Base-by-base conservation (phyloP, 1,140 invertebrate species). In the Condylostylus longicornis region DNA sequence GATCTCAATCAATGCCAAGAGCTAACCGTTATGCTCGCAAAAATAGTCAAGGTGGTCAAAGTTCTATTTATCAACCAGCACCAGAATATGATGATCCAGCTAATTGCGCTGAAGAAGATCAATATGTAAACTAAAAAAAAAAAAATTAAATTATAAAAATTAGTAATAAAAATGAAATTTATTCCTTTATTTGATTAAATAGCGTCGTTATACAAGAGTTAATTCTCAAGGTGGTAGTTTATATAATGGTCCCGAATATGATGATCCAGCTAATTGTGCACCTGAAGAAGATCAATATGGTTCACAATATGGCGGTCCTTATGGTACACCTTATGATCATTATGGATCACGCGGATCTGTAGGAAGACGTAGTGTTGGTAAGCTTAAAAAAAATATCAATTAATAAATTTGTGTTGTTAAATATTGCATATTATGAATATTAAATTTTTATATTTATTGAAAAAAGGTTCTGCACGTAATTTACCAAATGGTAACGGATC, bases 41-140 rank as follows among this genome's bases (percentile, higher is more conserved):
- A 61, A 71, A 70, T 54, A 71, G 69, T 21, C 67, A 70, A 59
- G 74, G 70, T 18, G 69, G 74, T 44, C 73, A 75, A 49, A 75
- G 72, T 42, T 75, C 74, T 38, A 75, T 77, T 56, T 77, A 75
- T 52, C 74, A 72, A n/a, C 74, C 74, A 37, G 74, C 72, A 23
- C 82, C 77, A 19, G 83, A 88, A 65, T 88, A 88, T 59, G 84
- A 89, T 62, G 84, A 89, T 58, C 84, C 84, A 5, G 83, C 83
- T 33, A 88, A 86, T 50, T 86, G 82, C 54, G 81, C 80, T 37
- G 78, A 81, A 40, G 82, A 89, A 55, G 82, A 86, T 58, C 82
- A 84, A 62, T 87, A 87, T 54, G 69, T 72, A 50, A 62, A 54
- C 33, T 39, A 7, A 19, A 28, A 29, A 18, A 9, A 27, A 28